These are phyloP conservation scores for Tholera decimalis DNA, from an alignment of 2,888 invertebrate genomes.

Conservation along the genomic window DNA sequence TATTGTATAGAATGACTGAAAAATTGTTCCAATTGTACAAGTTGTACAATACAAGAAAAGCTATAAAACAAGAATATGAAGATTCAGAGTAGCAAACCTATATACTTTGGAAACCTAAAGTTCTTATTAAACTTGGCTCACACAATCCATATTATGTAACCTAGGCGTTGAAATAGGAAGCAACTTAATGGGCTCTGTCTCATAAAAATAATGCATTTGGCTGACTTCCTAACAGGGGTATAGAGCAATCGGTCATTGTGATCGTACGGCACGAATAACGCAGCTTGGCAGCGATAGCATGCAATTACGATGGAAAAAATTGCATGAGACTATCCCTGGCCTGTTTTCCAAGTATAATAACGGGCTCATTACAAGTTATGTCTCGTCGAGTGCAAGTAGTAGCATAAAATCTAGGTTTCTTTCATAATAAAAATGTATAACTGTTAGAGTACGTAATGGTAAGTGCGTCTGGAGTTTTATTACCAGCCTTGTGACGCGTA, in stretches of 20 bases:
- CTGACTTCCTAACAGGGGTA: slow-evolving; percentile 62
- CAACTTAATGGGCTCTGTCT: slow-evolving; percentile 60
- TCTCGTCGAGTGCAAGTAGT: slow-evolving; percentile 1
- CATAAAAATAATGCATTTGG: slow-evolving; percentile 78
- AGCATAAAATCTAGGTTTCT: slow-evolving; percentile 1
- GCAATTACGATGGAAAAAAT: slow-evolving; percentile 52
- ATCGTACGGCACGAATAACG: slow-evolving; percentile 46
- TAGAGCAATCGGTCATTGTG: slow-evolving; percentile 55
- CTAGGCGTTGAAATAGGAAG: slow-evolving; percentile 51
- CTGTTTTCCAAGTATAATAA: slow-evolving; percentile 42
- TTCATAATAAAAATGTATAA: background rate
- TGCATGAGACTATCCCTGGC: slow-evolving; percentile 43
- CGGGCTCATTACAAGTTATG: slow-evolving; percentile 44
- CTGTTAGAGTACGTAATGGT: background rate
- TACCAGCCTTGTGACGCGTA: background rate
- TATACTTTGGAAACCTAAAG: no score
- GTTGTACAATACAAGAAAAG: no score
- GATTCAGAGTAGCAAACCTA: no score
- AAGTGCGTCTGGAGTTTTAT: background rate
- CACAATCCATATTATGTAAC: slow-evolving; percentile 39
- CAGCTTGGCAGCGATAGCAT: slow-evolving; percentile 44
- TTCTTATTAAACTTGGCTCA: slow-evolving; percentile 12
- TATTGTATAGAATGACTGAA: no score
- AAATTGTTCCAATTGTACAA: no score
- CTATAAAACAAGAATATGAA: no score